Evolutionary conservation across 2,888 invertebrate species (phyloP), one percentile per base, ranked within the genome.

Genomic region (Diaprepes abbreviatus): DNA sequence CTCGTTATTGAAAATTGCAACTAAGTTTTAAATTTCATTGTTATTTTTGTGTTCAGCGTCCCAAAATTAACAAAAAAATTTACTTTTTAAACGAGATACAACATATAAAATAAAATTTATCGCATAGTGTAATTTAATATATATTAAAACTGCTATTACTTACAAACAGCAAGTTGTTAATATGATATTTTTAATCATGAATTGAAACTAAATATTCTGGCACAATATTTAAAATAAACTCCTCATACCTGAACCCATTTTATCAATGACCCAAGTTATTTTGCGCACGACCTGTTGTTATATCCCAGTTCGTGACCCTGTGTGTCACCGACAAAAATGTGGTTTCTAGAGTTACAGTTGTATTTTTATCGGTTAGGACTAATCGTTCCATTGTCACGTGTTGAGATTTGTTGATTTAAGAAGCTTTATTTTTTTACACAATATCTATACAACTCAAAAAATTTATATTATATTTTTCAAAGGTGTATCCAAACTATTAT

Each of bases 211-310:
- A 43, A 43, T 17, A 19, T 19, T 43, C 10, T 9, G 7, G 19
- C n/a, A n/a, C n/a, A n/a, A n/a, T n/a, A n/a, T n/a, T 43, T 43
- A 9, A 19, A 43, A 17, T 9, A 43, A 9, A 19, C 40, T 43
- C 19, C 17, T 43, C 40, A 43, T 19, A 43, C 40, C 40, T 43
- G 40, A 43, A 43, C 17, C 17, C 10, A 43, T 43, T 43, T 43
- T 43, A 43, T 43, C 40, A 17, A 43, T 43, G 40, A 43, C 40
- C 19, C 40, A 4, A 43, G 40, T 19, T 43, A 43, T 43, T 43
- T 43, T 19, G 7, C 40, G 40, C 40, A 43, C 40, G 40, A 43
- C 17, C 19, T 43, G 40, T 16, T 38, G 6, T 19, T 43, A 10
- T 17, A 43, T 17, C 40, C 40, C 19, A 43, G 17, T 19, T 19